Conservation (phyloP, 2,797 vertebrate genomes). For the Gymnodraco acuticeps region DNA sequence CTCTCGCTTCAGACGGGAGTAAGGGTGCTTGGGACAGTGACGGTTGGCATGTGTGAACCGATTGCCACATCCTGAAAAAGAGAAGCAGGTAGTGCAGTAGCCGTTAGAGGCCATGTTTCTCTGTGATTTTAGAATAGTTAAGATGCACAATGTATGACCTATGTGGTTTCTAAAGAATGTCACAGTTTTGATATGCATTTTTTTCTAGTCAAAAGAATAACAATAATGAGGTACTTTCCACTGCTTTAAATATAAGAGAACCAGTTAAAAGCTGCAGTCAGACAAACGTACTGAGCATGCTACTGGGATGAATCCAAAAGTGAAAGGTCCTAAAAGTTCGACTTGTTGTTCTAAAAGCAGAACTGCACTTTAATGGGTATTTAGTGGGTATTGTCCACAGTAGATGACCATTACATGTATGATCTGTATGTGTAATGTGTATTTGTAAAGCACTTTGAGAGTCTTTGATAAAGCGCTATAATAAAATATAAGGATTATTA, state of each 20-base stretch:
- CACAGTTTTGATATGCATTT: too few species aligned
- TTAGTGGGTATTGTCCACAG: too few species aligned
- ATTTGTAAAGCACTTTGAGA: too few species aligned
- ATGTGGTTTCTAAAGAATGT: background rate
- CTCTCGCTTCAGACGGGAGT: conserved; percentile 94
- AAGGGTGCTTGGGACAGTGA: conserved; percentile 97
- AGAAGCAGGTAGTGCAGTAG: conserved; percentile 8
- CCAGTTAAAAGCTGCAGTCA: background rate
- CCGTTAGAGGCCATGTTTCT: background rate
- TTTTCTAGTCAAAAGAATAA: too few species aligned
- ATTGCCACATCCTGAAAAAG: conserved; percentile 91
- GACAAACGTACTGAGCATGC: background rate
- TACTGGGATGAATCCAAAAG: conserved; percentile 44
- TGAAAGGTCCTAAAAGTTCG: background rate
- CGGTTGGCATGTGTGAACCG: conserved; percentile 98
- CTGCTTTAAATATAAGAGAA: background rate
- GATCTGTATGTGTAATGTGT: too few species aligned
- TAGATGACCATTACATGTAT: too few species aligned
- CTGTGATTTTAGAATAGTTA: background rate
- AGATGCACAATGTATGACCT: background rate
- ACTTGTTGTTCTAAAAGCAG: background rate
- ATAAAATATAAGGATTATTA: too few species aligned
- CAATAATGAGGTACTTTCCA: conserved; percentile 62
- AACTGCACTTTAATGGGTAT: too few species aligned
- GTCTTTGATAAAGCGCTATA: too few species aligned